Evolutionary conservation across 2,797 vertebrate species (phyloP).

Genomic region (Cynopterus sphinx): DNA sequence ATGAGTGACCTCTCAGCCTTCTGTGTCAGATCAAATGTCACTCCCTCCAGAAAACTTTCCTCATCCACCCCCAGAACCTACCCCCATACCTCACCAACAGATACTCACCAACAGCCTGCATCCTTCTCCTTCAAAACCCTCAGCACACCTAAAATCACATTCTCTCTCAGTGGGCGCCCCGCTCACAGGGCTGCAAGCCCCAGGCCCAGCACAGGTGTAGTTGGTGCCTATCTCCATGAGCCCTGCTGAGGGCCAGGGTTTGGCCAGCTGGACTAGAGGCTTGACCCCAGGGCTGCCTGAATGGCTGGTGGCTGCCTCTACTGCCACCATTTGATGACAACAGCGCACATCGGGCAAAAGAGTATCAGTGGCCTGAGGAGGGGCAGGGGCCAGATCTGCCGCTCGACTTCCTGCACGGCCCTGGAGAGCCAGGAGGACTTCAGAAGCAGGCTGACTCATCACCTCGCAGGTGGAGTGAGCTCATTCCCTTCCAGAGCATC

Average conservation of each 20-base stretch:
- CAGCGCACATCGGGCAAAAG: not conserved
- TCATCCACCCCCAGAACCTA: not conserved
- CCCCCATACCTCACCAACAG: not conserved
- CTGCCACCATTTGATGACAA: not conserved
- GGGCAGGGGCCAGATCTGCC: not conserved
- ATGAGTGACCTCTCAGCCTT: not conserved
- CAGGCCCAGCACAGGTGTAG: not conserved
- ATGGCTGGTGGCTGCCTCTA: not conserved
- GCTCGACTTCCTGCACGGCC: not conserved
- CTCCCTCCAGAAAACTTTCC: not conserved
- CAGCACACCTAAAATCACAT: not conserved
- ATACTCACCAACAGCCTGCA: not conserved
- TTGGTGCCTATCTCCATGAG: not conserved
- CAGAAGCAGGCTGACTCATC: slow-evolving; percentile 53
- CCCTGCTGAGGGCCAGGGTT: not conserved
- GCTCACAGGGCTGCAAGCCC: not conserved
- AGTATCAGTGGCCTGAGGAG: not conserved
- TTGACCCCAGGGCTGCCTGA: not conserved
- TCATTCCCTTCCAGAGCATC: slow-evolving; percentile 64
- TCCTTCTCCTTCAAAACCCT: not conserved
- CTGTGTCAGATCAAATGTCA: not conserved
- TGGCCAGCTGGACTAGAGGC: not conserved
- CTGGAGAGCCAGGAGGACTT: not conserved
- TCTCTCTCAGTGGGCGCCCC: not conserved
- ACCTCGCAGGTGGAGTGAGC: slow-evolving; percentile 62